These are phyloP conservation scores for Machimus atricapillus DNA, from an alignment of 2,888 invertebrate species.

Conservation along the genomic window DNA sequence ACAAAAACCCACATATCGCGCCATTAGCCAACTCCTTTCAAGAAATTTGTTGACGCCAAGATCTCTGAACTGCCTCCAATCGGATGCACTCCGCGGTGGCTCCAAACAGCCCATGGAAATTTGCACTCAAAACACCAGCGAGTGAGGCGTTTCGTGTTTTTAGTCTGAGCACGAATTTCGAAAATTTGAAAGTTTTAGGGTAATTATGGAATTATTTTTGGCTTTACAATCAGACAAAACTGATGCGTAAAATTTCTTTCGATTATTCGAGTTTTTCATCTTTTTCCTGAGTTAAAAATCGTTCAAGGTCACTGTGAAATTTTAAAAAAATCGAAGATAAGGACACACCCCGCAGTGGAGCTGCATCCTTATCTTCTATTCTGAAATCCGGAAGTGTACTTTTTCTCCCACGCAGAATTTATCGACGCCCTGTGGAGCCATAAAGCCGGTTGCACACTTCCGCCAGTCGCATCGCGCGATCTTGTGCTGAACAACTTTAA, in stretches of 20 bases:
- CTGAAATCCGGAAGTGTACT: background rate
- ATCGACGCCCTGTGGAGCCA: background rate
- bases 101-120: background rate
- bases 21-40: background rate
- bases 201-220: background rate
- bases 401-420: background rate
- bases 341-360: background rate
- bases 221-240: background rate
- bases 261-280: background rate
- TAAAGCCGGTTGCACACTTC: background rate
- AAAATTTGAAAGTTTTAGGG: background rate
- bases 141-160: background rate
- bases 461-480: background rate
- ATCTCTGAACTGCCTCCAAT: background rate
- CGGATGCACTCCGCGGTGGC: background rate
- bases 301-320: slow-evolving; percentile 30
- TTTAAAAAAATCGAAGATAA: slow-evolving; percentile 36
- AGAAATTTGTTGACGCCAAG: background rate
- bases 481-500: background rate
- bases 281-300: background rate
- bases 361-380: background rate
- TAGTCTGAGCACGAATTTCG: background rate
- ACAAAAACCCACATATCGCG: background rate
- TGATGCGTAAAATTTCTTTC: background rate
- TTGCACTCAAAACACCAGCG: background rate